A percentile compares a stretch with the other conserved stretches of the same genome.
Evolutionary conservation across 2,113 vertebrate species (phyloP).

Genomic region (Hiodon tergisus): DNA sequence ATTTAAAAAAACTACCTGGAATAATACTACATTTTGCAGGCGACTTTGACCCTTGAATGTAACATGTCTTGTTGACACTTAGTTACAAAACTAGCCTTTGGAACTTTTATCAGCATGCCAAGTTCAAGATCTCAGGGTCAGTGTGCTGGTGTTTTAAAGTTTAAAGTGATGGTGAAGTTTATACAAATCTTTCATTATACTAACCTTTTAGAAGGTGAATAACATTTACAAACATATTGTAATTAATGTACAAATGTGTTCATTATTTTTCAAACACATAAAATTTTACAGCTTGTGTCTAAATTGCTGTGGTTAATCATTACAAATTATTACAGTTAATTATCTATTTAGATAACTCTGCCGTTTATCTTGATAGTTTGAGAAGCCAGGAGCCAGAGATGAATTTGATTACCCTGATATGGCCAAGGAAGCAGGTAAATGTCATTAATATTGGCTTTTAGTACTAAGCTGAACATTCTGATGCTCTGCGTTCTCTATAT

Average conservation of each 20-base stretch:
- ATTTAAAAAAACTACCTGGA: no score
- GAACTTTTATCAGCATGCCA: no score
- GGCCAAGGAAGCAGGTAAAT: conserved; percentile 88
- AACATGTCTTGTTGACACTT: no score
- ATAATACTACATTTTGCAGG: no score
- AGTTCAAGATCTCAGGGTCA: neutral
- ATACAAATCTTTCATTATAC: neutral
- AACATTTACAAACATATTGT: neutral
- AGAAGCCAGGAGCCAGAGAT: conserved; percentile 64
- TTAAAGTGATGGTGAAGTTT: neutral
- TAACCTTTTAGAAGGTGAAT: no score
- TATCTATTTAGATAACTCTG: conserved; percentile 13
- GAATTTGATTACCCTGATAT: conserved; percentile 83
- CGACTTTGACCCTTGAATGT: no score
- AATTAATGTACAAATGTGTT: neutral
- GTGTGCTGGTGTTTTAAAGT: no score
- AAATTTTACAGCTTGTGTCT: neutral
- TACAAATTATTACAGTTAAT: neutral
- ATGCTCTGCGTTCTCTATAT: no score
- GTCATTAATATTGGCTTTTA: neutral
- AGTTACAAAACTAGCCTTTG: no score
- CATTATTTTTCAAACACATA: no score
- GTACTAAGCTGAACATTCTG: neutral
- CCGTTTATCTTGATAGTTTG: conserved; percentile 65
- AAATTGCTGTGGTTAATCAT: neutral